Evolutionary conservation across 2,888 invertebrate species (phyloP).

Genomic region (Chloromyia formosa): DNA sequence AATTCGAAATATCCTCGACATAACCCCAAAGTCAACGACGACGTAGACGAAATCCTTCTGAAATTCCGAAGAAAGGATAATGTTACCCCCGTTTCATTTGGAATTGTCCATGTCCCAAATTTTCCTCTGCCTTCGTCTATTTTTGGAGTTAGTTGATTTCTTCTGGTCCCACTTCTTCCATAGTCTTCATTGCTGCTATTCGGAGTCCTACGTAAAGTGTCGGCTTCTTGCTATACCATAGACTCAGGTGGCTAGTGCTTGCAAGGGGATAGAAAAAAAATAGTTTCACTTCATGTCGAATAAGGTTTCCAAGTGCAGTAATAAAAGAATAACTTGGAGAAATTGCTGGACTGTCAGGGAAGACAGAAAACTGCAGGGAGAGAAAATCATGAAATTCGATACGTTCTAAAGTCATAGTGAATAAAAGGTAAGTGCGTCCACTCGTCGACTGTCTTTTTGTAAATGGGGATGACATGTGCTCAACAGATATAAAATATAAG

Average conservation of each 20-base stretch:
- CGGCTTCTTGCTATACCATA: background rate
- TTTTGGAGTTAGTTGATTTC: background rate
- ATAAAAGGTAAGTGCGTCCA: conserved; percentile 39
- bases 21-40: conserved; percentile 2
- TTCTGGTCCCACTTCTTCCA: background rate
- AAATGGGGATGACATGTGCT: conserved; percentile 36
- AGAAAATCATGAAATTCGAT: conserved; percentile 21
- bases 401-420: conserved; percentile 32
- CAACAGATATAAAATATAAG: conserved; percentile 31
- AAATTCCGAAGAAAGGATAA: conserved; percentile 16
- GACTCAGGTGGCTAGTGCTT: background rate
- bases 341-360: background rate
- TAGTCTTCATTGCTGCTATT: background rate
- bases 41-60: conserved; percentile 8
- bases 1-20: conserved; percentile 11
- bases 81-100: background rate
- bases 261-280: too few relatives aligned
- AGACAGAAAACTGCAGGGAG: background rate
- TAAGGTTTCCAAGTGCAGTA: background rate
- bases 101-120: background rate
- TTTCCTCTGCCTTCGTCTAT: conserved; percentile 1
- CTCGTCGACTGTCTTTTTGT: conserved; percentile 11
- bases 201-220: background rate
- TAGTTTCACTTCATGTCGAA: background rate
- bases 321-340: background rate